A percentile compares a stretch with the other conserved stretches of the same genome.
These are phyloP conservation scores for Prochilodus magdalenae DNA, from an alignment of 2,113 vertebrate species.

Conservation along the genomic window DNA sequence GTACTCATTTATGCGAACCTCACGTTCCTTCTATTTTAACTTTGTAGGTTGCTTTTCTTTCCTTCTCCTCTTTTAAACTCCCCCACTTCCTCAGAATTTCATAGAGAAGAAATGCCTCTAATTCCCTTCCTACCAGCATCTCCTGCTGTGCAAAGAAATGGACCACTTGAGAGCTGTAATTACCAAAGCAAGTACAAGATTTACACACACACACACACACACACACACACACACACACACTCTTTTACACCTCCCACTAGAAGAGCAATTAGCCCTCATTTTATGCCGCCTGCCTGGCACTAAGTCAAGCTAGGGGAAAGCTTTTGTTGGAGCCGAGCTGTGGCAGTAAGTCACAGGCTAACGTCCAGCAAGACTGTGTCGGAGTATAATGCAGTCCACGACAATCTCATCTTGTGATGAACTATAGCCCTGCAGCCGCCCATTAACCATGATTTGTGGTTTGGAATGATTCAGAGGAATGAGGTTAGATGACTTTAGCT, in stretches of 20 bases:
- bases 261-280: constrained; percentile 31
- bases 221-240: background rate
- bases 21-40: background rate
- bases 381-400: background rate
- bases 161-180: constrained; percentile 23
- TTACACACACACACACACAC: background rate
- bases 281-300: background rate
- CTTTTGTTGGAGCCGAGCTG: background rate
- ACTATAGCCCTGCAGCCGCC: background rate
- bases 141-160: background rate
- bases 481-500: too few species aligned
- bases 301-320: constrained; percentile 8
- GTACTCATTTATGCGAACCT: too few species aligned
- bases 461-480: too few species aligned
- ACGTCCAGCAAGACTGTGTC: background rate
- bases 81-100: background rate
- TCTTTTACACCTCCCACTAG: background rate
- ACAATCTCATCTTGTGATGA: background rate
- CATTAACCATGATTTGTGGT: background rate
- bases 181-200: constrained; percentile 13
- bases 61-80: background rate
- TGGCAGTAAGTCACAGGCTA: background rate
- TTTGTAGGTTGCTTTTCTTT: background rate
- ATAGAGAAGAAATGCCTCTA: background rate
- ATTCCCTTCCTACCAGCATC: background rate